Base-by-base conservation (phyloP, 2,113 vertebrate species). In the Cariama cristata region DNA sequence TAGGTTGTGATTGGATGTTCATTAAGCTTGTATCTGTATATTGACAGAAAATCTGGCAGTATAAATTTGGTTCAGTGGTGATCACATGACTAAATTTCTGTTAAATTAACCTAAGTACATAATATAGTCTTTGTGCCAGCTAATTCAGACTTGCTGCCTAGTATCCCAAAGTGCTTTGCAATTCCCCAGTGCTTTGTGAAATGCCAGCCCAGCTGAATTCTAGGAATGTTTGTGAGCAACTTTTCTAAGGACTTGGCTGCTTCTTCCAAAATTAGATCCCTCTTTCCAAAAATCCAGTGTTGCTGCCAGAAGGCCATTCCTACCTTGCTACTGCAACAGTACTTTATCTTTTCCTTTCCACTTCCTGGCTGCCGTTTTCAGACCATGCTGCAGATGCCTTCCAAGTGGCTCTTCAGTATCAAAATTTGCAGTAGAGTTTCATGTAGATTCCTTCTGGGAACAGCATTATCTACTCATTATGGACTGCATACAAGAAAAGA, bases 211-310 rank as follows among this genome's bases (percentile, higher is more conserved):
- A 84, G 76, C 27, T 88, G 79, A 94, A 90, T 79, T 93, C 69
- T 77, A 96, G 76, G 80, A 91, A 90, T 81, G 55, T 52, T 86
- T 94, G 55, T n/a, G 55, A 90, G 22, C 47, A 84, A 84, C 59
- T 89, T 93, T 86, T 88, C 77, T 52, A 77, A 94, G 52, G 32
- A 84, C 21, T 90, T 89, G 79, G 63, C 38, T 66, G 84, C 42
- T 86, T 94, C 74, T 86, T 71, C 42, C 59, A 67, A 67, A 89
- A 94, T 77, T 50, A 71, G 59, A 77, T 80, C 63, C 47, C 42
- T 77, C 44, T 77, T 83, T 86, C 50, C 50, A 94, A 90, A 95
- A 66, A 18, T 20, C 6, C n/a, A 56, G 12, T n/a, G 27, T 62
- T 77, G 52, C 68, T 77, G 86, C 56, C 75, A 63, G 60, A 94